Evolutionary conservation across 2,113 vertebrate genomes (phyloP).

Genomic region (Diphyllodes magnificus): DNA sequence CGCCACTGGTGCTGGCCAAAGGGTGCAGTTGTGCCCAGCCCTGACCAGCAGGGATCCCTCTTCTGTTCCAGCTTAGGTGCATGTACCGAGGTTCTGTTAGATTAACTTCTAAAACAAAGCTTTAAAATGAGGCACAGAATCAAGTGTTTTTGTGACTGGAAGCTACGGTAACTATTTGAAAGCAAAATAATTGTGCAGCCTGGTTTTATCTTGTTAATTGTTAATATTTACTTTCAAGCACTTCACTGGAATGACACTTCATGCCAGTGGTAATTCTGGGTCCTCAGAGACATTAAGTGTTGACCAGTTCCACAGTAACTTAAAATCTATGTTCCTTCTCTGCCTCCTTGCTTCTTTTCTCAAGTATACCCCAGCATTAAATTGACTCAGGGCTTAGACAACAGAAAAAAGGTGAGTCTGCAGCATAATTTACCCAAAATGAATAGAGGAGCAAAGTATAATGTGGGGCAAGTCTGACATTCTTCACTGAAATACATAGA

Average conservation of each 20-base stretch:
- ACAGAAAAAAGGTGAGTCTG: not conserved
- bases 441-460: not conserved
- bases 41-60: not conserved
- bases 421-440: not conserved
- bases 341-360: not conserved
- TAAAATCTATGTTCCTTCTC: not conserved
- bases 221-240: not conserved
- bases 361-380: not conserved
- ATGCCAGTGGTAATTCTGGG: not conserved
- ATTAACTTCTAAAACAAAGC: not conserved
- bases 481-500: not conserved
- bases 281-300: not conserved
- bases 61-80: not conserved
- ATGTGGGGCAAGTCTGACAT: not conserved
- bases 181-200: not conserved
- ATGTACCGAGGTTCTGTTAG: not conserved
- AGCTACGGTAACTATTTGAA: not conserved
- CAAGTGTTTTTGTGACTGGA: not conserved
- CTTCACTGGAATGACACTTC: not conserved
- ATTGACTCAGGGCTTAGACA: not conserved
- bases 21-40: not conserved
- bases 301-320: not conserved
- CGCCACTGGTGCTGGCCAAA: not conserved
- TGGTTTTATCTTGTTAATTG: not conserved
- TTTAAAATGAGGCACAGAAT: not conserved